A percentile compares a stretch with the other conserved stretches of the same genome.
These are phyloP conservation scores for Drosophila prosaltans DNA, from an alignment of 1,140 invertebrate species.

Conservation along the genomic window DNA sequence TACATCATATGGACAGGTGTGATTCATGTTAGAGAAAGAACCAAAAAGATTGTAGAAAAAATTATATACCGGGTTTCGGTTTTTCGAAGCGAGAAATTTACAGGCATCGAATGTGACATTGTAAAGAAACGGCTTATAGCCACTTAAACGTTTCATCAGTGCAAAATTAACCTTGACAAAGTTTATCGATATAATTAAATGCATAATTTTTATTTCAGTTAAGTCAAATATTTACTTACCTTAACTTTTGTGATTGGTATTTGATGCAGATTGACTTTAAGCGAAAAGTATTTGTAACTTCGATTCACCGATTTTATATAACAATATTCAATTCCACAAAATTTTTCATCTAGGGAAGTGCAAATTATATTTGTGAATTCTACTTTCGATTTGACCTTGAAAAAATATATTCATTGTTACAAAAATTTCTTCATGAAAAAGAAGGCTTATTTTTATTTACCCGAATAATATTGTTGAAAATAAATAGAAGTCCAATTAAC, in stretches of 20 bases:
- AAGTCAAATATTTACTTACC: neutral
- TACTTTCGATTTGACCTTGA: neutral
- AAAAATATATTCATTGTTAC: too few species aligned
- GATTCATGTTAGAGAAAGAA: slow-evolving; percentile 25
- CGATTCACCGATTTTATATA: too few species aligned
- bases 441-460: too few species aligned
- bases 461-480: too few species aligned
- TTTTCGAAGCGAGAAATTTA: slow-evolving; percentile 3
- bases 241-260: neutral
- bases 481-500: too few species aligned
- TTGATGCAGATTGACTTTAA: neutral
- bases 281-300: too few species aligned
- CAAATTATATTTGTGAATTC: slow-evolving; percentile 2
- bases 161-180: neutral
- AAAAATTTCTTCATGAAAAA: too few species aligned
- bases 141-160: neutral
- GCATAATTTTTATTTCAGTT: neutral
- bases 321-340: neutral
- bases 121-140: slow-evolving; percentile 37
- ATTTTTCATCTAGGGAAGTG: neutral
- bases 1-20: slow-evolving; percentile 23
- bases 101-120: slow-evolving; percentile 35
- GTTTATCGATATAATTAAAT: too few species aligned
- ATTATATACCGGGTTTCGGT: slow-evolving; percentile 9
- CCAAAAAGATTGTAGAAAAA: slow-evolving; percentile 6